A percentile compares a stretch with the other conserved stretches of the same genome.
Evolutionary conservation across 2,888 invertebrate species (phyloP).

Genomic region (Drosophila subquinaria): DNA sequence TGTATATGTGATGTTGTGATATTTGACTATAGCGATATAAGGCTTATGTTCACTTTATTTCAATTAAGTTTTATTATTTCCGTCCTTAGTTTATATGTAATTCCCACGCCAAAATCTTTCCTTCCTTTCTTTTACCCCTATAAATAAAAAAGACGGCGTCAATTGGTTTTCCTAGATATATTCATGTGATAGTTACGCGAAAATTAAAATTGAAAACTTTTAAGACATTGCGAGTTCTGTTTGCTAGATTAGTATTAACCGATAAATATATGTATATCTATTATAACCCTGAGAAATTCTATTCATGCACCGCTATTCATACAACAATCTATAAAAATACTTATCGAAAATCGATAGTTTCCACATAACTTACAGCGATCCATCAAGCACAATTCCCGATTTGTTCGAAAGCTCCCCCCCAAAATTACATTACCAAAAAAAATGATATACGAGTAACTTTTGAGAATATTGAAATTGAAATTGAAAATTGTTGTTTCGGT

Average conservation of each 20-base stretch:
- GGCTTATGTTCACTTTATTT: conserved; percentile 39
- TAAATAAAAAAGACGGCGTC: conserved; percentile 12
- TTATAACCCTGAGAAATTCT: conserved; percentile 12
- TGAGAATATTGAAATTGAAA: conserved; percentile 32
- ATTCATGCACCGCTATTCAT: conserved; percentile 28
- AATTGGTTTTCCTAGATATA: conserved; percentile 49
- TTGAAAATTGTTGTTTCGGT: conserved; percentile 55
- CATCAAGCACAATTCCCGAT: conserved; percentile 27
- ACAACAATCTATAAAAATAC: conserved; percentile 22
- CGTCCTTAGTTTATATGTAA: conserved; percentile 30
- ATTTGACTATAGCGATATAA: conserved; percentile 66
- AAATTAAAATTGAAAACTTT: conserved; percentile 24
- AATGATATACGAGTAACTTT: conserved; percentile 10
- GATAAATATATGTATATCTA: conserved; percentile 12
- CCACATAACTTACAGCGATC: conserved; percentile 4
- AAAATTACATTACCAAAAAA: background rate
- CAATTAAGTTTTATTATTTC: conserved; percentile 31
- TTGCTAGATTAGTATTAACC: conserved; percentile 41
- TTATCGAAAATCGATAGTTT: conserved; percentile 36
- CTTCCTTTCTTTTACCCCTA: background rate
- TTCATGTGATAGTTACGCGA: conserved; percentile 61
- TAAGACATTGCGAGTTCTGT: conserved; percentile 31
- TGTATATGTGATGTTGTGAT: conserved; percentile 70
- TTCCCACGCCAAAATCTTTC: background rate
- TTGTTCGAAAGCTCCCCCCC: background rate